Evolutionary conservation across 30 jellyfish, hydroid and myxozoan genomes (phyloP).

Genomic region (Cassiopea xamachana): DNA sequence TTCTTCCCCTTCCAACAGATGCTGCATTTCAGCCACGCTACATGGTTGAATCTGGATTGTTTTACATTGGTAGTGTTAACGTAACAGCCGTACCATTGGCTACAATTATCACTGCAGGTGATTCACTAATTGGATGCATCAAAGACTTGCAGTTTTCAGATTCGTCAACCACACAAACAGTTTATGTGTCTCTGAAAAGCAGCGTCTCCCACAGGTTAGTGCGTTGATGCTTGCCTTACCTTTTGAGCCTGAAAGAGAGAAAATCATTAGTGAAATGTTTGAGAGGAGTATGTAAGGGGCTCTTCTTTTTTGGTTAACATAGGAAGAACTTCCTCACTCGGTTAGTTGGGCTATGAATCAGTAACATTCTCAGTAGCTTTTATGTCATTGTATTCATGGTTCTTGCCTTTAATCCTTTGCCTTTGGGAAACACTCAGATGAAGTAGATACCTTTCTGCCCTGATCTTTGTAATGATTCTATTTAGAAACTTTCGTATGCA

Average conservation of each 20-base stretch:
- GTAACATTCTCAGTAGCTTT: no score
- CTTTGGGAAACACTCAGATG: no score
- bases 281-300: no score
- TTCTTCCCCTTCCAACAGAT: neutral
- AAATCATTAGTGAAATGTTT: no score
- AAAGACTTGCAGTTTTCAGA: constrained; percentile 67
- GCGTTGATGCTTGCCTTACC: neutral
- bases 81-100: neutral
- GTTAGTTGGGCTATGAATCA: no score
- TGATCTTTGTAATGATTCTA: no score
- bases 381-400: no score
- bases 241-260: neutral
- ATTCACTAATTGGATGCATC: constrained; percentile 54
- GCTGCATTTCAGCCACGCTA: constrained; percentile 62
- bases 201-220: constrained; percentile 37
- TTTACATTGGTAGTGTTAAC: constrained; percentile 62
- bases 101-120: neutral
- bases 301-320: no score
- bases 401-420: no score
- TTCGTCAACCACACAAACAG: constrained; percentile 12
- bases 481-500: no score
- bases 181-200: constrained; percentile 12
- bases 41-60: constrained; percentile 60
- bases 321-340: no score
- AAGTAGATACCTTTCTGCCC: no score